Evolutionary conservation across 2,888 invertebrate species (phyloP).

Genomic region (Tridacna crocea): DNA sequence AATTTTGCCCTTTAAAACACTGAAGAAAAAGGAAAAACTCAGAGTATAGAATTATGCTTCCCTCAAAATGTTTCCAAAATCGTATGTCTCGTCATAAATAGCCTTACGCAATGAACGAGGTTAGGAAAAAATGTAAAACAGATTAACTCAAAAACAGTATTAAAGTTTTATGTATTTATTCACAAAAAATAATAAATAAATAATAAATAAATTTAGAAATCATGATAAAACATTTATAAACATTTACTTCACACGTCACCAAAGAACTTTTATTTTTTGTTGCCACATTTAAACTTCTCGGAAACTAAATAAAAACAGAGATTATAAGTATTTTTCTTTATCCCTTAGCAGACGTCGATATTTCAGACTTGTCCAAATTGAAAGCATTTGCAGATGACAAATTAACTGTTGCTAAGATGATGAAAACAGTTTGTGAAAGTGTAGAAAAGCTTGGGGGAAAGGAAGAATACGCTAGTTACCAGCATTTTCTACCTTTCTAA

Average conservation of each 20-base stretch:
- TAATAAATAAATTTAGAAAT: constrained; percentile 55
- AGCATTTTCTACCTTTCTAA: not conserved
- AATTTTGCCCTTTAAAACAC: too few relatives aligned
- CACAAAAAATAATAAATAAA: constrained; percentile 63
- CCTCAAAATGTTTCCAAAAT: too few relatives aligned
- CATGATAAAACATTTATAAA: constrained; percentile 26
- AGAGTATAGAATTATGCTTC: too few relatives aligned
- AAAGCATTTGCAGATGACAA: constrained; percentile 9
- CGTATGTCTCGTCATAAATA: too few relatives aligned
- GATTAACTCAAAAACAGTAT: too few relatives aligned
- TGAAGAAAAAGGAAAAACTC: too few relatives aligned
- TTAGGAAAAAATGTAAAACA: too few relatives aligned
- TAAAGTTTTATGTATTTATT: constrained; percentile 54
- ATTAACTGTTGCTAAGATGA: not conserved
- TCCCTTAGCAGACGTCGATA: not conserved
- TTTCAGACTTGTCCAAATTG: not conserved
- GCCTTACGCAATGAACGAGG: too few relatives aligned
- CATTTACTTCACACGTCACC: not conserved
- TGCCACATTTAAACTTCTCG: too few relatives aligned
- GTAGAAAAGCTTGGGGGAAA: not conserved
- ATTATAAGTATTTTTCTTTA: not conserved
- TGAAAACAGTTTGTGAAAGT: not conserved
- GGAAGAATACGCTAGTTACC: not conserved
- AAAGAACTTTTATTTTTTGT: too few relatives aligned
- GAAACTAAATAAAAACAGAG: too few relatives aligned